Conservation (phyloP, 92 coral and sea anemone species). For the Isaurus tuberculatus region DNA sequence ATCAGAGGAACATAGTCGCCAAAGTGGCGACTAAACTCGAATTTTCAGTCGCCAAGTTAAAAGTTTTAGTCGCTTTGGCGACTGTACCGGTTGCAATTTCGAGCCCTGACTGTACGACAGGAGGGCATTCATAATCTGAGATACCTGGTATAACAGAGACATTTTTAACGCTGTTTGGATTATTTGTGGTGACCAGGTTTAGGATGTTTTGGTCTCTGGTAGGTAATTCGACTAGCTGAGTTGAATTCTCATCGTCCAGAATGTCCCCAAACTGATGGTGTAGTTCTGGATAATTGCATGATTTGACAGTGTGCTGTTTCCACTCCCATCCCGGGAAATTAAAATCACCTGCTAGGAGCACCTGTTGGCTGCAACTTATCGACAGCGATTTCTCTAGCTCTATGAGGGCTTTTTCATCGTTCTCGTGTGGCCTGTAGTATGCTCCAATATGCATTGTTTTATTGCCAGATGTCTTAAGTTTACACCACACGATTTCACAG, state of each 20-base stretch:
- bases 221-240: slow-evolving; percentile 64
- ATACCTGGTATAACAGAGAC: slow-evolving; percentile 58
- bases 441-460: slow-evolving; percentile 71
- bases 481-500: slow-evolving; percentile 69
- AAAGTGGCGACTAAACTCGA: too few species aligned
- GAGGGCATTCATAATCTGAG: slow-evolving; percentile 35
- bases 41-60: too few species aligned
- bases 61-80: too few species aligned
- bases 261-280: slow-evolving; percentile 72
- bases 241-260: slow-evolving; percentile 56
- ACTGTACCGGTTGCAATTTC: too few species aligned
- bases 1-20: too few species aligned
- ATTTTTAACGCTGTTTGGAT: slow-evolving; percentile 46
- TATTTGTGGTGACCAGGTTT: slow-evolving; percentile 60
- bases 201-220: slow-evolving; percentile 63
- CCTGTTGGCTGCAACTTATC: background rate
- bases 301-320: slow-evolving; percentile 53
- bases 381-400: background rate
- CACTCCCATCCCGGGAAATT: slow-evolving; percentile 70
- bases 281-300: slow-evolving; percentile 51
- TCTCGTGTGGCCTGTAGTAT: slow-evolving; percentile 64
- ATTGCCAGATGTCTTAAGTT: slow-evolving; percentile 42
- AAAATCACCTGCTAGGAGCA: slow-evolving; percentile 10
- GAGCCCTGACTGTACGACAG: too few species aligned
- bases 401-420: slow-evolving; percentile 47